These are phyloP conservation scores for Hemitrygon akajei DNA, from an alignment of 2,797 vertebrate genomes.

Conservation along the genomic window DNA sequence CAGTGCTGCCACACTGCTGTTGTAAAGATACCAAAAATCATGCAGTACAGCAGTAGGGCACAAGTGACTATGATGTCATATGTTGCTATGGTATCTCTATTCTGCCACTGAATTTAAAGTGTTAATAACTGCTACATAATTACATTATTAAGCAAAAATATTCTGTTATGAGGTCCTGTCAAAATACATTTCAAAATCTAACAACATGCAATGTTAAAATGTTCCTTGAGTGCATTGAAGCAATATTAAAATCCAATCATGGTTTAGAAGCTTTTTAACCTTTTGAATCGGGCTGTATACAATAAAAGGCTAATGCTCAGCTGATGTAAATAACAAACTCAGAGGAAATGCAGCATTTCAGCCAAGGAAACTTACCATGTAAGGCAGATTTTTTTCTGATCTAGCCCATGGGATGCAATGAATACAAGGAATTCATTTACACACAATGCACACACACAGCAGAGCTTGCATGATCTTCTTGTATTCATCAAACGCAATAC, in stretches of 20 bases:
- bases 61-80: not conserved
- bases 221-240: not conserved
- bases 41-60: not conserved
- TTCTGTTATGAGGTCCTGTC: not conserved
- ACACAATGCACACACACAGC: not conserved
- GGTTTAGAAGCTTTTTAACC: not conserved
- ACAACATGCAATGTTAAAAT: not conserved
- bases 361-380: not conserved
- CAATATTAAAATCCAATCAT: not conserved
- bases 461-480: not conserved
- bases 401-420: not conserved
- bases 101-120: constrained; percentile 26
- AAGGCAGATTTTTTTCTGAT: not conserved
- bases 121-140: constrained; percentile 15
- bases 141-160: constrained; percentile 30
- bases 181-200: not conserved
- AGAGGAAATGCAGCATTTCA: not conserved
- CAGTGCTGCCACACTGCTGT: not conserved
- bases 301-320: not conserved
- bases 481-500: not conserved
- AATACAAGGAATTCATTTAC: not conserved
- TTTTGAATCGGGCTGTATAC: constrained; percentile 1
- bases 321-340: not conserved
- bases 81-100: constrained; percentile 31
- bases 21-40: not conserved